Conservation (phyloP, 2,113 vertebrate genomes). For the Spea bombifrons region DNA sequence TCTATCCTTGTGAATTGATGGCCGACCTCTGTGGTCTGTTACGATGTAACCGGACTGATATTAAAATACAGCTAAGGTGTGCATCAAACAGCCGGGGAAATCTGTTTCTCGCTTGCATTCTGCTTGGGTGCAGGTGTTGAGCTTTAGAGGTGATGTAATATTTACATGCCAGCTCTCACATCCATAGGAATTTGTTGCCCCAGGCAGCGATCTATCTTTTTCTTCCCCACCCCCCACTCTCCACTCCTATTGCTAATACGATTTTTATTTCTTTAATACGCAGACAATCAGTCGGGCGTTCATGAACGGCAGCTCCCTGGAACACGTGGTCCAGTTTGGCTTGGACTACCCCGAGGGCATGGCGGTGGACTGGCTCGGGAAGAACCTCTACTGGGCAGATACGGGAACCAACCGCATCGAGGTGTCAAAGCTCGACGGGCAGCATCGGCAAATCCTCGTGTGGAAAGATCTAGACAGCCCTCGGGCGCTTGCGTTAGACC, state of each 20-base stretch:
- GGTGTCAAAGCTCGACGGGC: conserved; percentile 90
- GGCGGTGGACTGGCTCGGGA: conserved; percentile 96
- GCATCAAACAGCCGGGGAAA: too few species aligned
- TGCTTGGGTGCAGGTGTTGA: too few species aligned
- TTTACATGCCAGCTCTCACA: too few species aligned
- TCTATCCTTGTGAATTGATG: too few species aligned
- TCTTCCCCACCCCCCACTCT: too few species aligned
- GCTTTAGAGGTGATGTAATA: too few species aligned
- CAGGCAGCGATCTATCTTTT: too few species aligned
- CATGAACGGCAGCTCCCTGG: conserved; percentile 93
- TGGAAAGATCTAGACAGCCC: conserved; percentile 97
- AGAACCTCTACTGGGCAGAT: conserved; percentile 97
- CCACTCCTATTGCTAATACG: not conserved
- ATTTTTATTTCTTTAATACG: not conserved
- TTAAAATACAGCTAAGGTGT: too few species aligned
- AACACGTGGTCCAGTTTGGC: conserved; percentile 92
- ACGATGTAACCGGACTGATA: too few species aligned
- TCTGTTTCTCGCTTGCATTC: too few species aligned
- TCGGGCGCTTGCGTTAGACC: conserved; percentile 85
- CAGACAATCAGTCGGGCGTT: conserved; percentile 97
- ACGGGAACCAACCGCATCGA: conserved; percentile 94
- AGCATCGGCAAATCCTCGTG: conserved; percentile 90
- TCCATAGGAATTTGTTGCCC: too few species aligned
- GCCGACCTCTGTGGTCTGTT: too few species aligned
- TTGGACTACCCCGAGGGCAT: conserved; percentile 97